Evolutionary conservation across 53 echinoderm and acorn worm genomes (phyloP).

Genomic region (Hippasteria phrygiana): DNA sequence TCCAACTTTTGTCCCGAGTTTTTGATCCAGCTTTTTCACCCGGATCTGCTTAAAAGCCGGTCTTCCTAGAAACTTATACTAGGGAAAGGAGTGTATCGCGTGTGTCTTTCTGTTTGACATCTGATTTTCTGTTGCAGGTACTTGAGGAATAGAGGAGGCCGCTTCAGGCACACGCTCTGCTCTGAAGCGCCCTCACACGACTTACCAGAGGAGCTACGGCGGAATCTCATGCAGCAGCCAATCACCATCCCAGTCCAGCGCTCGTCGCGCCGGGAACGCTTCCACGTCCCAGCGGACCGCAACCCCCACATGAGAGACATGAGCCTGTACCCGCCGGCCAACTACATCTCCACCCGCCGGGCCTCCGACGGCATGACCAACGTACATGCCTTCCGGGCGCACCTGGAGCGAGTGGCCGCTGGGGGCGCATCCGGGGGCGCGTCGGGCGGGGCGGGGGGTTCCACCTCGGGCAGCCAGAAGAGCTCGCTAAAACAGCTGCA

Average conservation of each 20-base stretch:
- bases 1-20: too few relatives aligned
- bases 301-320: slow-evolving; percentile 65
- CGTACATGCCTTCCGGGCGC: slow-evolving; percentile 74
- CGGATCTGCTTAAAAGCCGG: too few relatives aligned
- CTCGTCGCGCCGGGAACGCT: slow-evolving; percentile 63
- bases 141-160: slow-evolving; percentile 69
- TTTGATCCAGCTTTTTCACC: too few relatives aligned
- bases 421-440: slow-evolving; percentile 47
- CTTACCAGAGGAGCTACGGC: slow-evolving; percentile 57
- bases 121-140: slow-evolving; percentile 50
- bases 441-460: slow-evolving; percentile 68
- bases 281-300: slow-evolving; percentile 73
- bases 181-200: slow-evolving; percentile 75
- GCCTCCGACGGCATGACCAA: slow-evolving; percentile 94
- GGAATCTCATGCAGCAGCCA: slow-evolving; percentile 59
- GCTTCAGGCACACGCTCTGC: slow-evolving; percentile 86
- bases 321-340: slow-evolving; percentile 70
- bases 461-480: slow-evolving; percentile 85
- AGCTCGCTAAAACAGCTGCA: slow-evolving; percentile 97
- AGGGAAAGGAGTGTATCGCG: too few relatives aligned
- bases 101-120: background rate
- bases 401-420: slow-evolving; percentile 81
- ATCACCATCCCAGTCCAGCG: slow-evolving; percentile 64
- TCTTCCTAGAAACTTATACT: too few relatives aligned
- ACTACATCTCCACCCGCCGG: slow-evolving; percentile 68